A percentile compares a stretch with the other conserved stretches of the same genome.
Conservation (phyloP, 30 jellyfish, hydroid and myxozoan genomes). For the Hydractinia echinata region DNA sequence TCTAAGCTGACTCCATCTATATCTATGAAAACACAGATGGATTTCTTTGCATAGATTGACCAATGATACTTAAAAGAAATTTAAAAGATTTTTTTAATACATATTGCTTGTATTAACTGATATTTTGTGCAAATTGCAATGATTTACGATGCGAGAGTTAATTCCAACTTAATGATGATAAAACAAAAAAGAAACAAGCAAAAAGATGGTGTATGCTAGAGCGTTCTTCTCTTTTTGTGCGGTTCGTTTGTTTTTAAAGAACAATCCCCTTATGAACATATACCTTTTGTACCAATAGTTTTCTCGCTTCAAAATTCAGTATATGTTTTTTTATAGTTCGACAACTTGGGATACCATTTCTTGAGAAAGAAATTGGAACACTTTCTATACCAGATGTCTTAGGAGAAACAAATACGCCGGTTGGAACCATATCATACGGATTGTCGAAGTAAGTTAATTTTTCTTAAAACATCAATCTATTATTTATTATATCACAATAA, state of each 20-base stretch:
- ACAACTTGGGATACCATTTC: constrained; percentile 63
- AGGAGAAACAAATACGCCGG: constrained; percentile 68
- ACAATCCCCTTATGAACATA: no score
- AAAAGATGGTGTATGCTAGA: not conserved
- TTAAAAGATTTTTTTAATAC: no score
- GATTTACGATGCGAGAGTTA: no score
- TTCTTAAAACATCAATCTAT: not conserved
- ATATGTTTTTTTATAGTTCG: constrained; percentile 29
- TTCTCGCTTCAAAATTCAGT: not conserved
- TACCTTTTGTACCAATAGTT: not conserved
- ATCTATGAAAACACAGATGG: no score
- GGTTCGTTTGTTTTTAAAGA: not conserved
- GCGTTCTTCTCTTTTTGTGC: not conserved
- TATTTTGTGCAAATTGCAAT: no score
- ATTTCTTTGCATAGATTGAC: no score
- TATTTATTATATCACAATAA: not conserved
- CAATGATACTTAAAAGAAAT: no score
- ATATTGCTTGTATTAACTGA: no score
- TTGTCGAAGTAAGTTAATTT: constrained; percentile 55
- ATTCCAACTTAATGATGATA: no score
- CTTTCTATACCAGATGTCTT: constrained; percentile 77
- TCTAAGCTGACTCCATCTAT: no score
- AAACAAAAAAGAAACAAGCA: not conserved
- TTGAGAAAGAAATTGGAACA: constrained; percentile 43
- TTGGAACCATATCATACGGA: constrained; percentile 67